Evolutionary conservation across 2,113 vertebrate genomes (phyloP), one percentile per base, ranked within the genome.

Genomic region (Hystrix cristata): DNA sequence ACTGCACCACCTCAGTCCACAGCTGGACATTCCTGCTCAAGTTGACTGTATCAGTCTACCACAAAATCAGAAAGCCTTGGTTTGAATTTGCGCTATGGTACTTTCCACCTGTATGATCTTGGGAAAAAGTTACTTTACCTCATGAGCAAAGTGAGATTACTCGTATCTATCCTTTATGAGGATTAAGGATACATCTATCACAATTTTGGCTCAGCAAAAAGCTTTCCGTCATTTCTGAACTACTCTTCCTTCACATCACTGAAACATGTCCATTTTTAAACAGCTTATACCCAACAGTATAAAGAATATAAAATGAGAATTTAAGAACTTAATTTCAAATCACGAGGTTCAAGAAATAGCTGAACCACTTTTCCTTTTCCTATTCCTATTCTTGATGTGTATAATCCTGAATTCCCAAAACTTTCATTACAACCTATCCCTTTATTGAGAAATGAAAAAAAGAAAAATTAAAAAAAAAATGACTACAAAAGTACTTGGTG

Each of bases 131-230:
- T 48, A 74, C 72, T 76, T 76, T 87, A 82, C 80, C 25, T 51
- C 48, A 60, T 74, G 29, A 43, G 21, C 53, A 87, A 95, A 90
- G 18, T 38, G 46, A 16, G 51, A 64, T 23, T 38, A 86, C 72
- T 48, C 69, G 53, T n/a, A 43, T 2, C 38, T 71, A 6, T 1
- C 18, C 29, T 48, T 91, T 55, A 48, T 67, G 57, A 93, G 11
- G 46, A 76, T 74, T 91, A 71, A 94, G 34, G 65, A 80, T 18
- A 31, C 23, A 85, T 53, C 57, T 89, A 59, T 57, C 46, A 95
- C 43, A 85, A 78, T 48, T 93, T 2, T 82, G 78, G 25, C 46
- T 95, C 64, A 93, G 76, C 60, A 93, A 92, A 96, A 88, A 94
- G 7, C n/a, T 71, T 84, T 43, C 71, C 18, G 15, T 91, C 88